phyloP scores from a whole-genome alignment of 2,113 vertebrate genomes.

The Podarcis raffonei region DNA sequence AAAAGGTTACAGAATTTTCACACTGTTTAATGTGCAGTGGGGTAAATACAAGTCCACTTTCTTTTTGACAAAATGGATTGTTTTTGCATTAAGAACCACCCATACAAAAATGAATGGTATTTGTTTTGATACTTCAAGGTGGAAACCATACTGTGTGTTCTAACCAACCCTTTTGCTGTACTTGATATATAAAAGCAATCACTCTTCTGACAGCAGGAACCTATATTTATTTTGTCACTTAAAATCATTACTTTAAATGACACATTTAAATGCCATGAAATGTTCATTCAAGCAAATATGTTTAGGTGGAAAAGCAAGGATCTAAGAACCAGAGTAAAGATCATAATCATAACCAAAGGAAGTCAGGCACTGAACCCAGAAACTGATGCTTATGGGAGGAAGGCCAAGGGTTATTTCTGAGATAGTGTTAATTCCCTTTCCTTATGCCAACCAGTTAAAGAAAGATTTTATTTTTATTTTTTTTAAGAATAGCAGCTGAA shows the following conservation, averaged over 20 bases:
- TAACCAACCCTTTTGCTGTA: not conserved
- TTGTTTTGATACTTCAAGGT: not conserved
- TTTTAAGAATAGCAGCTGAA: too few species aligned
- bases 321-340: not conserved
- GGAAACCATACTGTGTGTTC: not conserved
- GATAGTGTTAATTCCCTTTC: not conserved
- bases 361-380: not conserved
- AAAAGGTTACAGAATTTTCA: slow-evolving; percentile 23
- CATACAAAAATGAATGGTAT: fast-evolving
- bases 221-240: not conserved
- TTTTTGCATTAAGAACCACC: slow-evolving; percentile 23
- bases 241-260: not conserved
- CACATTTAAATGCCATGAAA: not conserved
- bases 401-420: not conserved
- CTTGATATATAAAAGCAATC: not conserved
- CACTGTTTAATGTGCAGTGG: not conserved
- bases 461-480: too few species aligned
- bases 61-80: not conserved
- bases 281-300: not conserved
- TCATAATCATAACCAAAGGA: not conserved
- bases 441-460: not conserved
- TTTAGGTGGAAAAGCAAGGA: not conserved
- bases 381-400: not conserved
- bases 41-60: slow-evolving; percentile 23
- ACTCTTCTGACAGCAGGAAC: not conserved